These are phyloP conservation scores for Amblyraja radiata DNA, from an alignment of 2,797 vertebrate genomes.

Conservation along the genomic window DNA sequence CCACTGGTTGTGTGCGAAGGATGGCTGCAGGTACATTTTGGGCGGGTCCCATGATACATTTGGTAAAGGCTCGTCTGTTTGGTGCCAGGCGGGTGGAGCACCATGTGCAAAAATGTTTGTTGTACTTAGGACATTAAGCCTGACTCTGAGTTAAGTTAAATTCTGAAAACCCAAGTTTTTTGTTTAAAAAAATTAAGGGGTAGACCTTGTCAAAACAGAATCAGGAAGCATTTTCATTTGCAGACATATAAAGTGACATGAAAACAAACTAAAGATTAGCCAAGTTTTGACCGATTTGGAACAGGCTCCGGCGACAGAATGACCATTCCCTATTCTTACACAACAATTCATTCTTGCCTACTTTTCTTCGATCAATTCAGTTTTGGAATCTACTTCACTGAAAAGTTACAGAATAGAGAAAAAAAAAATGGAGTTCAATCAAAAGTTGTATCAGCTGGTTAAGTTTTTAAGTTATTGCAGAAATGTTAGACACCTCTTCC, in stretches of 20 bases:
- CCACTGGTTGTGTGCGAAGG: not conserved
- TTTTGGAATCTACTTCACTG: not conserved
- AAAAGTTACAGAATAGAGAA: no score
- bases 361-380: not conserved
- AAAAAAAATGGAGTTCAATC: not conserved
- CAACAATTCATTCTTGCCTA: not conserved
- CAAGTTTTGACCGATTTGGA: not conserved
- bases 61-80: not conserved
- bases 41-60: not conserved
- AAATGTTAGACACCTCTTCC: not conserved
- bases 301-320: not conserved
- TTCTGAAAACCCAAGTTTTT: no score
- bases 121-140: not conserved
- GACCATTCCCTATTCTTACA: not conserved
- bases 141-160: no score
- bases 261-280: not conserved
- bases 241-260: not conserved
- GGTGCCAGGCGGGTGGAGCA: not conserved
- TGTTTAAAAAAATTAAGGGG: no score
- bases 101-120: not conserved
- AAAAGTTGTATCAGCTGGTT: not conserved
- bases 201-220: not conserved
- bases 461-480: not conserved
- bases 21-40: not conserved
- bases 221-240: not conserved